These are phyloP conservation scores for Pseudoips prasinana DNA, from an alignment of 2,888 invertebrate species.

Conservation along the genomic window DNA sequence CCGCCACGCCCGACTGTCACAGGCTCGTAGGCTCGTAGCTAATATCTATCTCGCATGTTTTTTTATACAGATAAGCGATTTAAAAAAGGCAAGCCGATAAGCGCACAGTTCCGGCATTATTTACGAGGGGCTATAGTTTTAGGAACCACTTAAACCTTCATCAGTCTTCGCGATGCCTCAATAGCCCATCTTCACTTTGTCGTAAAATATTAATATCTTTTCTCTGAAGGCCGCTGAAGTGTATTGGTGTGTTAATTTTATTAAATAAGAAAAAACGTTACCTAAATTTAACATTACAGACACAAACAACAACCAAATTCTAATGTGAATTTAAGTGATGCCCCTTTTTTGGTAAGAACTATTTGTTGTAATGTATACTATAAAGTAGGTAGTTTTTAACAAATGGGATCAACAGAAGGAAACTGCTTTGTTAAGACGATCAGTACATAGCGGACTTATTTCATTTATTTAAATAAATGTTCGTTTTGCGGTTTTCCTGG, in stretches of 20 bases:
- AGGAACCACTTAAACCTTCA: conserved; percentile 52
- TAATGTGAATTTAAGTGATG: no score
- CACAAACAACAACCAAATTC: no score
- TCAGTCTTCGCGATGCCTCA: conserved; percentile 49
- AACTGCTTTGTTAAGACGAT: no score
- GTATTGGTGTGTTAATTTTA: neutral
- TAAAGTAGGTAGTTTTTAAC: no score
- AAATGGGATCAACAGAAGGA: no score
- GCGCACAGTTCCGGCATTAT: conserved; percentile 44
- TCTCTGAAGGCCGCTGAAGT: conserved; percentile 38
- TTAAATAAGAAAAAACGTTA: no score
- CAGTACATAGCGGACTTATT: no score
- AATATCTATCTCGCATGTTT: conserved; percentile 31
- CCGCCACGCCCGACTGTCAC: conserved; percentile 20
- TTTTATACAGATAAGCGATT: conserved; percentile 52
- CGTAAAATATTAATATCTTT: conserved; percentile 56
- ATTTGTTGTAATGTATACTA: no score
- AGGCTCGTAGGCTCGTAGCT: conserved; percentile 14
- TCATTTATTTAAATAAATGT: no score
- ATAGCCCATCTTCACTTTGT: conserved; percentile 39
- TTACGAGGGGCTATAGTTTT: conserved; percentile 40
- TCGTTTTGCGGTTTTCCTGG: conserved; percentile 32
- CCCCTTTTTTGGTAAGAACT: no score
- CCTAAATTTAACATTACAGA: no score
- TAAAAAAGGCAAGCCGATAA: conserved; percentile 45